Conservation (phyloP, 2,888 invertebrate species). For the Plutella xylostella region DNA sequence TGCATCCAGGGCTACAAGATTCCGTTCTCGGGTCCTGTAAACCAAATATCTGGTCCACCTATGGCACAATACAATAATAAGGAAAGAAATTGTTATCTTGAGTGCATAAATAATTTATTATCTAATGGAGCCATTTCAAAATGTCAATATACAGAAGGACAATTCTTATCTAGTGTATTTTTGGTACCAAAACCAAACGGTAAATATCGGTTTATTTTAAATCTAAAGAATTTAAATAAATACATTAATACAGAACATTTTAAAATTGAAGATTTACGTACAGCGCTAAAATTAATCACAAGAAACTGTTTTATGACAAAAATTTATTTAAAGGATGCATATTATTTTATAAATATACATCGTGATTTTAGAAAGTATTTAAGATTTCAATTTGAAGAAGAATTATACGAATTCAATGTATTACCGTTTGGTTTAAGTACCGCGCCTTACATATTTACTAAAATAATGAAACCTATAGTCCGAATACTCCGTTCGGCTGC, state of each 20-base stretch:
- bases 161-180: conserved; percentile 13
- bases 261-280: conserved; percentile 15
- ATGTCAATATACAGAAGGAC: conserved; percentile 5
- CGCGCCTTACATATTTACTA: conserved; percentile 13
- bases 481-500: conserved; percentile 9
- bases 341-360: conserved; percentile 9
- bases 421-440: conserved; percentile 13
- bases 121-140: not conserved
- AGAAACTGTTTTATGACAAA: conserved; percentile 1
- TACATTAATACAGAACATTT: conserved; percentile 11
- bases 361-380: conserved; percentile 10
- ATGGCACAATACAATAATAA: too few species aligned
- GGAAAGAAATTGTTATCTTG: too few species aligned
- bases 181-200: conserved; percentile 13
- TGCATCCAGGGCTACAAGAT: conserved; percentile 12
- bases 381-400: conserved; percentile 11
- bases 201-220: conserved; percentile 6
- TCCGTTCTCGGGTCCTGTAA: not conserved
- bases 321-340: conserved; percentile 14
- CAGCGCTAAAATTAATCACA: conserved; percentile 9
- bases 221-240: conserved; percentile 3
- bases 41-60: too few species aligned
- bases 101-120: too few species aligned
- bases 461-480: too few species aligned
- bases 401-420: conserved; percentile 13